A percentile compares a stretch with the other conserved stretches of the same genome.
Evolutionary conservation across 2,888 invertebrate genomes (phyloP).

Genomic region (Philereme transversata): DNA sequence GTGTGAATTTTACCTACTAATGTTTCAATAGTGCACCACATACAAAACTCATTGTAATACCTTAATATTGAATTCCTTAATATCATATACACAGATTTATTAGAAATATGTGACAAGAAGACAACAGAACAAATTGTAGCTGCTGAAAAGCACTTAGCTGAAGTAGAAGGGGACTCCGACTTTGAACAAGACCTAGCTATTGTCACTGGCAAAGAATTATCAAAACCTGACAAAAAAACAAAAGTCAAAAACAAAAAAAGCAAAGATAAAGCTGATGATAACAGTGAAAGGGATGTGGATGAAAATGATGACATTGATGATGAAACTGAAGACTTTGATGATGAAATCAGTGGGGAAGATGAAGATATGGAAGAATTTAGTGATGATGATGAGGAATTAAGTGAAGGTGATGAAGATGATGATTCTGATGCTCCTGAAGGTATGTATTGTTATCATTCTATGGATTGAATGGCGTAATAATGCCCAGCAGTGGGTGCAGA

Average conservation of each 20-base stretch:
- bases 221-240: constrained; percentile 45
- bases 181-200: constrained; percentile 86
- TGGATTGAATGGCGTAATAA: no score
- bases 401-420: constrained; percentile 23
- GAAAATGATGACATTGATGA: constrained; percentile 37
- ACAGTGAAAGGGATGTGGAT: constrained; percentile 29
- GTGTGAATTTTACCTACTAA: no score
- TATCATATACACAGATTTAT: constrained; percentile 78
- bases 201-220: constrained; percentile 74
- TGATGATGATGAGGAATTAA: constrained; percentile 20
- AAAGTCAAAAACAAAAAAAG: constrained; percentile 30
- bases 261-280: constrained; percentile 32
- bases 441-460: neutral
- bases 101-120: constrained; percentile 89
- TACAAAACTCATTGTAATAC: no score
- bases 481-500: no score
- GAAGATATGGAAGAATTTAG: constrained; percentile 33
- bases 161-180: constrained; percentile 83
- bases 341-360: constrained; percentile 36
- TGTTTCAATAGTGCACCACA: no score
- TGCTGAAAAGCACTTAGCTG: constrained; percentile 85
- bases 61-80: neutral
- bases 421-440: constrained; percentile 50
- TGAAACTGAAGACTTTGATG: constrained; percentile 25
- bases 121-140: constrained; percentile 85